Conservation (phyloP, 2,113 vertebrate species). For the Psephotus haematonotus region DNA sequence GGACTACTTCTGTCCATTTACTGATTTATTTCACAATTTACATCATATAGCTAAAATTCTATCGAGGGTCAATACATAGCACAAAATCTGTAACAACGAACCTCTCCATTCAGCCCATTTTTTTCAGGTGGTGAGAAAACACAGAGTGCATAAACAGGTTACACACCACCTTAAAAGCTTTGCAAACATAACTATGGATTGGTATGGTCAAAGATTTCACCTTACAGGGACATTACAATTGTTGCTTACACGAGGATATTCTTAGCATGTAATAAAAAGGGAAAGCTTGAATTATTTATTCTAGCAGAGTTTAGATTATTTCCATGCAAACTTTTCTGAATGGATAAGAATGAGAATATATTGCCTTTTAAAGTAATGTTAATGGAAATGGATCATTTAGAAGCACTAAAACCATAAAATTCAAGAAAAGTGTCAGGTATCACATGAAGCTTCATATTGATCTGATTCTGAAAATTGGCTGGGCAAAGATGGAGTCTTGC, state of each 20-base stretch:
- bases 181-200: slow-evolving; percentile 10
- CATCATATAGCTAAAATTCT: neutral
- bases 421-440: neutral
- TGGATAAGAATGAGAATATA: neutral
- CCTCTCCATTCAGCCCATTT: neutral
- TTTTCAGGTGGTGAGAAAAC: neutral
- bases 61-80: neutral
- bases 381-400: slow-evolving; percentile 21
- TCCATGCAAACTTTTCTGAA: neutral
- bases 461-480: neutral
- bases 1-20: neutral
- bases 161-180: neutral
- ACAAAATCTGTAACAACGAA: neutral
- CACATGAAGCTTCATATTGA: neutral
- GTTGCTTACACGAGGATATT: neutral
- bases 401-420: neutral
- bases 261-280: neutral
- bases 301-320: neutral
- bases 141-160: neutral
- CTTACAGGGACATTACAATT: neutral
- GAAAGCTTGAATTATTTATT: slow-evolving; percentile 30
- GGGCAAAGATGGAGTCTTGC: neutral
- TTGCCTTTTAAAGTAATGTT: slow-evolving; percentile 2
- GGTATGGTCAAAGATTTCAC: neutral
- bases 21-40: neutral